These are phyloP conservation scores for Antechinus flavipes DNA, from an alignment of 2,113 vertebrate genomes.

Conservation along the genomic window DNA sequence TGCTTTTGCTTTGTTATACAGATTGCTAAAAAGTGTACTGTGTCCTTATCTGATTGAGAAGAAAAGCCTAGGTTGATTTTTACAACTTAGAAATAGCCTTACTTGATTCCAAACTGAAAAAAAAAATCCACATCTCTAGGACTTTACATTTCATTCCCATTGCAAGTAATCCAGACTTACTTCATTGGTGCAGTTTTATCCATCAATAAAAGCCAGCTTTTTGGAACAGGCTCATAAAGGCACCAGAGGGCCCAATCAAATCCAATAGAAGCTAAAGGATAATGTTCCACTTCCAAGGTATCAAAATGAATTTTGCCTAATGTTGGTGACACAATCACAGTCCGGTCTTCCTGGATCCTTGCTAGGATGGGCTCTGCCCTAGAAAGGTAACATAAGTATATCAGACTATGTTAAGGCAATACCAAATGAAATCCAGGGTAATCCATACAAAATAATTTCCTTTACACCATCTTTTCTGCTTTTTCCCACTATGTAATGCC, in stretches of 20 bases:
- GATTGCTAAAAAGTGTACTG: not conserved
- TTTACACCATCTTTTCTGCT: not conserved
- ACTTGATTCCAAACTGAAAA: constrained; percentile 1
- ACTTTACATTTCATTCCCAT: not conserved
- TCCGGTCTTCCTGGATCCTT: constrained; percentile 74
- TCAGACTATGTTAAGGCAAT: not conserved
- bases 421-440: not conserved
- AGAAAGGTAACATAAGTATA: not conserved
- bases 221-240: constrained; percentile 54
- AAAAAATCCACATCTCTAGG: not conserved
- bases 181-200: constrained; percentile 70
- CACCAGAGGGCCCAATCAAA: constrained; percentile 80
- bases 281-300: constrained; percentile 61
- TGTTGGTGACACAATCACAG: constrained; percentile 67
- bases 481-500: not conserved
- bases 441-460: not conserved
- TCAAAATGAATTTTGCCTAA: constrained; percentile 78
- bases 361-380: constrained; percentile 77
- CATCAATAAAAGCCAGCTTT: constrained; percentile 51
- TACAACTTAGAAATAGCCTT: not conserved
- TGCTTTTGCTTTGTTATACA: constrained; percentile 8
- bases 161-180: constrained; percentile 43
- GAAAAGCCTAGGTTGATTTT: not conserved
- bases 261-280: constrained; percentile 55
- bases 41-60: not conserved